A percentile compares a stretch with the other conserved stretches of the same genome.
Conservation (phyloP, 2,797 vertebrate species). For the Halcyon smyrnensis region DNA sequence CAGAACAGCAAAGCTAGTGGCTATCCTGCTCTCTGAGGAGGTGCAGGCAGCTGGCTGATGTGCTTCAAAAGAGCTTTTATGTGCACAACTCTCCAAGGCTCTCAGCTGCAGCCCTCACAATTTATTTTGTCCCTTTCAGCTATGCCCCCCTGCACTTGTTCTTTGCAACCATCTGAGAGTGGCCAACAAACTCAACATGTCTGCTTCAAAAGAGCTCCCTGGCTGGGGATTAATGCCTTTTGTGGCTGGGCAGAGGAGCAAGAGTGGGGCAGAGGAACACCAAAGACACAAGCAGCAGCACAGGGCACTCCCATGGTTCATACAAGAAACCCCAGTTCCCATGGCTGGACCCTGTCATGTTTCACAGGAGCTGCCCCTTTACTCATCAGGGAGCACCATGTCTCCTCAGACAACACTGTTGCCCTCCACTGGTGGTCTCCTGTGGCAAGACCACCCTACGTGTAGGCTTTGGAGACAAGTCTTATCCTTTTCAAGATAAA, state of each 20-base stretch:
- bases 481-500: conserved; percentile 8
- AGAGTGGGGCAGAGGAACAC: fast-evolving
- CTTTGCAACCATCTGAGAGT: not conserved
- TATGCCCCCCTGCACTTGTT: not conserved
- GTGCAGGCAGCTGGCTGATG: not conserved
- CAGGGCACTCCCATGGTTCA: fast-evolving
- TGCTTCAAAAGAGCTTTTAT: not conserved
- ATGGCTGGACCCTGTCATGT: not conserved
- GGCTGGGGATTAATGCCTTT: not conserved
- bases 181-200: not conserved
- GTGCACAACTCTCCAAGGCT: not conserved
- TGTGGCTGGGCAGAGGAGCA: not conserved
- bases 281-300: not conserved
- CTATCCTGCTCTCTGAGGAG: not conserved
- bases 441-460: not conserved
- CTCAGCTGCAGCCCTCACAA: not conserved
- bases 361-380: not conserved
- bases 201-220: not conserved
- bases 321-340: fast-evolving
- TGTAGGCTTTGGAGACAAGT: not conserved
- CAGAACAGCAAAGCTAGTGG: not conserved
- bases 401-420: not conserved
- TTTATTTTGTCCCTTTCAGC: not conserved
- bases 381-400: not conserved
- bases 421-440: not conserved